These are phyloP conservation scores for Sussaba pulchella DNA, from an alignment of 2,888 invertebrate species.

Conservation along the genomic window DNA sequence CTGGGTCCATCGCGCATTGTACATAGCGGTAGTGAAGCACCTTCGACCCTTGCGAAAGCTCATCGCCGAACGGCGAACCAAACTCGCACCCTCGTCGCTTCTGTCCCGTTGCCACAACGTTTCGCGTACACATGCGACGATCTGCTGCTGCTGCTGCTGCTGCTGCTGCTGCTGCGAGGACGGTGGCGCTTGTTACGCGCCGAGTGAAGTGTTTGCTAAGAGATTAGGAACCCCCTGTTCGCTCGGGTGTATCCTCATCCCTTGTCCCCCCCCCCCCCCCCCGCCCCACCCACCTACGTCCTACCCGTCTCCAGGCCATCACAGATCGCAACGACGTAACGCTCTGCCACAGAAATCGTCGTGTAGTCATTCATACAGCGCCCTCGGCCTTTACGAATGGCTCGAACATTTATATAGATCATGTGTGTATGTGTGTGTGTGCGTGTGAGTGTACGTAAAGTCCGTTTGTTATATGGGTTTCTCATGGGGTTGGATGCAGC, in stretches of 20 bases:
- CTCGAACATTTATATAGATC: slow-evolving; percentile 8
- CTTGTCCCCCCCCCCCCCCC: slow-evolving; percentile 12
- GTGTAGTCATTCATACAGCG: background rate
- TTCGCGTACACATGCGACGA: background rate
- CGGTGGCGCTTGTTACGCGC: slow-evolving; percentile 50
- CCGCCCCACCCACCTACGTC: no score
- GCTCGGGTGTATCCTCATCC: no score
- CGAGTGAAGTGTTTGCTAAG: slow-evolving; percentile 63
- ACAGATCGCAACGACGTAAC: slow-evolving; percentile 35
- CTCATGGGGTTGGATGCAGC: slow-evolving; percentile 46
- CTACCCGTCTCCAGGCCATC: no score
- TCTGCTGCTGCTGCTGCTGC: no score
- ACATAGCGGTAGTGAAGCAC: slow-evolving; percentile 26
- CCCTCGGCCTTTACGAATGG: background rate
- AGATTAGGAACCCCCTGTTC: slow-evolving; percentile 54
- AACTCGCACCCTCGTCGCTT: slow-evolving; percentile 25
- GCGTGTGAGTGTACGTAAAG: background rate
- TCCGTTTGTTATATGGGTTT: slow-evolving; percentile 17
- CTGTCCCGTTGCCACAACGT: slow-evolving; percentile 14
- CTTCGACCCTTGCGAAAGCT: slow-evolving; percentile 38
- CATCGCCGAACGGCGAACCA: slow-evolving; percentile 6
- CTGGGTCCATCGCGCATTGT: slow-evolving; percentile 21
- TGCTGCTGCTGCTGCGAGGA: background rate
- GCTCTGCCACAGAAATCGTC: slow-evolving; percentile 1
- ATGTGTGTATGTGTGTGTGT: background rate